Conservation (phyloP, 2,113 vertebrate species). For the Phylloscopus whistleri region DNA sequence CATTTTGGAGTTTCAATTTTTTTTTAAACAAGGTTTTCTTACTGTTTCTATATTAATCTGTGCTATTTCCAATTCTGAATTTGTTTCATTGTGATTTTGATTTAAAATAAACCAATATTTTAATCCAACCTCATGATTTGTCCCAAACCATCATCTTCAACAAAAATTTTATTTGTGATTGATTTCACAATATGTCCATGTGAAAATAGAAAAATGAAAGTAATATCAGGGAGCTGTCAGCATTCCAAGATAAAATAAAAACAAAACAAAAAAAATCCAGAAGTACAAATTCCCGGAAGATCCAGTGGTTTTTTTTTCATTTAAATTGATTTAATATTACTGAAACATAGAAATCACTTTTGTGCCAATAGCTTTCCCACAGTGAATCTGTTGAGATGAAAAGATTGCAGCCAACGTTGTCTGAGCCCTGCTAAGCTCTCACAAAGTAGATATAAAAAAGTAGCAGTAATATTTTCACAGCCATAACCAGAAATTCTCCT, state of each 20-base stretch:
- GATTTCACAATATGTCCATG: neutral
- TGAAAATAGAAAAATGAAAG: neutral
- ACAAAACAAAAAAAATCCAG: neutral
- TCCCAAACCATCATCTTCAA: neutral
- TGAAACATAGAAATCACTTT: neutral
- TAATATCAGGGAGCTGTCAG: neutral
- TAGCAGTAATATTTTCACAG: neutral
- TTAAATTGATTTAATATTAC: neutral
- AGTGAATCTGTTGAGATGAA: neutral
- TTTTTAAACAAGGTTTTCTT: neutral
- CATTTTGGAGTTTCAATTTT: neutral
- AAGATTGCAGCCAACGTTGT: neutral
- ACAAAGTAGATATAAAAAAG: neutral
- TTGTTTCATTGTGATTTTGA: neutral
- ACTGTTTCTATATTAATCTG: neutral
- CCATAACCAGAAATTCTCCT: neutral
- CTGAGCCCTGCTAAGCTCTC: neutral
- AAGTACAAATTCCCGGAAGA: neutral
- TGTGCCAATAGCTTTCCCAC: neutral
- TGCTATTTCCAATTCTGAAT: neutral
- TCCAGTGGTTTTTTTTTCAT: neutral
- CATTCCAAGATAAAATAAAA: neutral
- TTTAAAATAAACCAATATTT: neutral
- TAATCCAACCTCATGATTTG: neutral
- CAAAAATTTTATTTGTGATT: neutral